Base-by-base conservation (phyloP, 2,888 invertebrate species). In the Tetranychus truncatus region DNA sequence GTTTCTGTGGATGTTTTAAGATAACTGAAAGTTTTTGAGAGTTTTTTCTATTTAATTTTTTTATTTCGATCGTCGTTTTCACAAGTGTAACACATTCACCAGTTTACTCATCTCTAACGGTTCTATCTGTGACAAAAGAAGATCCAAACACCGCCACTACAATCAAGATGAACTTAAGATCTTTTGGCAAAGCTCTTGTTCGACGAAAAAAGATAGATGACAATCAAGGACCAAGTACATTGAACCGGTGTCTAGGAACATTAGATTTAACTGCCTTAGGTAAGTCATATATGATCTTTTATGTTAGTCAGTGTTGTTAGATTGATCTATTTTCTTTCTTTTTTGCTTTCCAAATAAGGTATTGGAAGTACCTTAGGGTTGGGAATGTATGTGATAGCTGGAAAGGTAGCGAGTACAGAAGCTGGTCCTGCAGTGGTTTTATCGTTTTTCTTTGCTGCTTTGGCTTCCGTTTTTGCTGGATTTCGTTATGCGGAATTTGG, bases 341-440 rank as follows among this genome's bases (percentile, higher is more conserved):
- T 6, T 78, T 74, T 34, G 1, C 21, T 6, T 45, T 46, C 20
- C 34, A 9, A 69, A 45, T 20, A 72, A 78, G 83, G 84, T 65
- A 80, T 85, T 74, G 84, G 84, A 8, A 81, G 82, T 77, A 84
- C 87, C 79, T 81, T 96, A 18, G 96, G 96, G 0, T 86, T 95
- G 45, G 96, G 96, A 0, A 94, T 95, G 18, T 96, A 96, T 82
- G 94, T 96, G 72, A 85, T 96, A 77, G 94, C 92, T 6, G 95
- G 94, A 0, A 87, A 90, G 11, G 93, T 94, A 3, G 93, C 94
- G 11, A 89, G 88, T 81, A 87, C 88, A 67, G 88, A 88, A 3
- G 91, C 95, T 0, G 96, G 96, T 0, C 95, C 96, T 0, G 92
- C 92, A 0, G 92, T 95, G 1, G 89, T 91, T 8, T 46, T 84